Evolutionary conservation across 2,113 vertebrate genomes (phyloP).

Genomic region (Leucoraja erinaceus): DNA sequence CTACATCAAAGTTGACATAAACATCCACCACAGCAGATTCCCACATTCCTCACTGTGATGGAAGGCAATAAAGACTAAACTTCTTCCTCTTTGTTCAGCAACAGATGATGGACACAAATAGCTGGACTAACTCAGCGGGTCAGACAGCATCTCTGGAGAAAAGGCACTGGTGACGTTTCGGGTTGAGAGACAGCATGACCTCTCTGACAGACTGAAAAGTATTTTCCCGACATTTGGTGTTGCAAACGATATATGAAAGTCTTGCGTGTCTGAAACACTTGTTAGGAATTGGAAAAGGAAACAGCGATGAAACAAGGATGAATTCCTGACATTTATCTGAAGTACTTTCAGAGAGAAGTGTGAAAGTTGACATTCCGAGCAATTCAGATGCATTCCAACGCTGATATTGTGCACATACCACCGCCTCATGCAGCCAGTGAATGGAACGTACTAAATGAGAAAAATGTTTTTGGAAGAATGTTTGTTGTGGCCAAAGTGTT

Average conservation of each 20-base stretch:
- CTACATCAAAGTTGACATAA: too few relatives aligned
- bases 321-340: not conserved
- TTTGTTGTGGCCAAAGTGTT: not conserved
- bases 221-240: not conserved
- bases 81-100: too few relatives aligned
- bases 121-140: too few relatives aligned
- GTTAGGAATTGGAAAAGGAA: not conserved
- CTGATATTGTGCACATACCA: conserved; percentile 22
- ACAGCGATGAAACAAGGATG: not conserved
- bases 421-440: conserved; percentile 1
- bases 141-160: too few relatives aligned
- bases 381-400: not conserved
- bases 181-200: not conserved
- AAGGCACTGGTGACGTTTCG: too few relatives aligned
- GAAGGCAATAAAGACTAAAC: too few relatives aligned
- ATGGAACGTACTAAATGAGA: conserved; percentile 20
- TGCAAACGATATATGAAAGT: not conserved
- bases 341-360: not conserved
- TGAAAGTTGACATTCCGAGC: conserved; percentile 28
- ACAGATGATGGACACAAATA: too few relatives aligned
- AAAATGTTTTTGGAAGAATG: not conserved
- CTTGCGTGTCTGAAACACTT: not conserved
- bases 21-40: too few relatives aligned
- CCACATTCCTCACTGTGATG: too few relatives aligned
- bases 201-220: not conserved